Evolutionary conservation across 2,888 invertebrate species (phyloP).

Genomic region (Notocelia uddmanniana): DNA sequence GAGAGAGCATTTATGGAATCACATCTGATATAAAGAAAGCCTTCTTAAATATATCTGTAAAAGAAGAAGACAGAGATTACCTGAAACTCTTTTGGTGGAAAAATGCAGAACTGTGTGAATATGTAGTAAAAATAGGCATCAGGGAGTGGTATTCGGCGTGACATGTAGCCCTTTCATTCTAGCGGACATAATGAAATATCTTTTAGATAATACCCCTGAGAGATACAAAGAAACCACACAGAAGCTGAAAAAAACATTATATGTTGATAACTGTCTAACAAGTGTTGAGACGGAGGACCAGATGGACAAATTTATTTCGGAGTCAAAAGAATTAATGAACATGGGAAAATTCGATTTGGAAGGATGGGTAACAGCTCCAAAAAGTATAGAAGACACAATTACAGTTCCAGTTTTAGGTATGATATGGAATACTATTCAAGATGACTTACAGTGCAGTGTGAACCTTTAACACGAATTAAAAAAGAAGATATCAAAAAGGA

Average conservation of each 20-base stretch:
- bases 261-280: conserved; percentile 43
- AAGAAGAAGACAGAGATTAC: not conserved
- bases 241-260: conserved; percentile 31
- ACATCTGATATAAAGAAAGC: conserved; percentile 16
- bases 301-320: not conserved
- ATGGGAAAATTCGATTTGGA: not conserved
- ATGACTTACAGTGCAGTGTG: not conserved
- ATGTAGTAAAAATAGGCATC: conserved; percentile 7
- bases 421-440: not conserved
- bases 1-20: too few relatives aligned
- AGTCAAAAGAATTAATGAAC: not conserved
- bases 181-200: conserved; percentile 31
- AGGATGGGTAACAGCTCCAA: not conserved
- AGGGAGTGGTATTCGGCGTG: conserved; percentile 39
- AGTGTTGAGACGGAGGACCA: conserved; percentile 26
- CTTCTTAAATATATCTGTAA: not conserved
- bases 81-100: conserved; percentile 20
- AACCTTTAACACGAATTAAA: not conserved
- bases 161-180: conserved; percentile 38
- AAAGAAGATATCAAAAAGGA: not conserved
- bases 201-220: conserved; percentile 21
- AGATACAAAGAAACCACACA: conserved; percentile 17
- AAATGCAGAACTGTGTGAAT: not conserved
- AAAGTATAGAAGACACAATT: not conserved
- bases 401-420: conserved; percentile 2